phyloP scores from a whole-genome alignment of 1,140 invertebrate species.

The Drosophila ohnishii region DNA sequence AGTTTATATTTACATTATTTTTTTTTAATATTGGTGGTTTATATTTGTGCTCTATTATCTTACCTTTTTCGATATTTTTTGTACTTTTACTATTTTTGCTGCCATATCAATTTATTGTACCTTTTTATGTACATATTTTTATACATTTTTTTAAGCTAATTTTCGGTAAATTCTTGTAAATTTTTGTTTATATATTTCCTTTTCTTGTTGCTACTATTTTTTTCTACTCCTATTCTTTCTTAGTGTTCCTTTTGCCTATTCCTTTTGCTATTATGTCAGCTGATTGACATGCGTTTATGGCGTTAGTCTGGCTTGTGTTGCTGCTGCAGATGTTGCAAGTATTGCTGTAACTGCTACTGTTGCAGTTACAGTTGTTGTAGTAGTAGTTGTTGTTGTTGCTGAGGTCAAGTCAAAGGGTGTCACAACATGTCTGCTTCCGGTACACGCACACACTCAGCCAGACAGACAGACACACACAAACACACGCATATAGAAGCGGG shows the following conservation, averaged over 20 bases:
- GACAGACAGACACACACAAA: conserved; percentile 16
- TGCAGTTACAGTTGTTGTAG: background rate
- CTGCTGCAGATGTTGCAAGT: conserved; percentile 19
- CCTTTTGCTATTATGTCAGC: conserved; percentile 25
- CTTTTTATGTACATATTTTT: background rate
- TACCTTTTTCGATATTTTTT: fast-evolving
- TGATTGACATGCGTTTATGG: conserved; percentile 40
- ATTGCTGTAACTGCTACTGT: conserved; percentile 4
- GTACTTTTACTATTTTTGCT: background rate
- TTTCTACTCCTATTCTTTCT: background rate
- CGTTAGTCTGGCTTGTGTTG: conserved; percentile 24
- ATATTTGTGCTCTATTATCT: background rate
- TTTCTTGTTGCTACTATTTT: background rate
- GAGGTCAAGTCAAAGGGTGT: conserved; percentile 80
- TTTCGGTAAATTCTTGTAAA: background rate
- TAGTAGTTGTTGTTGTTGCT: conserved; percentile 30
- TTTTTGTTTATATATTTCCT: background rate
- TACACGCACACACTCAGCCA: conserved; percentile 53
- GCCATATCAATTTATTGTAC: background rate
- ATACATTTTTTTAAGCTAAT: background rate
- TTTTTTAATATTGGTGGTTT: background rate
- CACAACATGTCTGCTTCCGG: conserved; percentile 81
- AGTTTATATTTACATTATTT: background rate
- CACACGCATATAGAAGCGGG: conserved; percentile 18
- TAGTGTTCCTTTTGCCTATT: background rate